Conservation (phyloP, 2,113 vertebrate genomes). For the Theropithecus gelada region DNA sequence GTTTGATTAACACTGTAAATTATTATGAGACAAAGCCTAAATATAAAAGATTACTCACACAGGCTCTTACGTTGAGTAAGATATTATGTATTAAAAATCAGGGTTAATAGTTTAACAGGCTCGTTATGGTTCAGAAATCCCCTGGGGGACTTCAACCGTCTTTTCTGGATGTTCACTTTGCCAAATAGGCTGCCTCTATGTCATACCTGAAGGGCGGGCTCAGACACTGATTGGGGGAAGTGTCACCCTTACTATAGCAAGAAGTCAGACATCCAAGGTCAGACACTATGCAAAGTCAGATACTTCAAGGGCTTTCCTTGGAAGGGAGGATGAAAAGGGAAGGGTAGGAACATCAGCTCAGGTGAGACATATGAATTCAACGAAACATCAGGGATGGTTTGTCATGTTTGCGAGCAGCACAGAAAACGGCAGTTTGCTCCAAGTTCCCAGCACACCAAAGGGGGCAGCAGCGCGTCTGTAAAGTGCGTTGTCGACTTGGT, state of each 20-base stretch:
- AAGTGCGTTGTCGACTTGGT: neutral
- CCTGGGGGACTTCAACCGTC: neutral
- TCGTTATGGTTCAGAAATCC: slow-evolving; percentile 25
- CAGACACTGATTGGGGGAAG: neutral
- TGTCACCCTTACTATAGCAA: neutral
- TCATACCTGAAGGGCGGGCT: neutral
- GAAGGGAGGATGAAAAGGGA: neutral
- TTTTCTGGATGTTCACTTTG: neutral
- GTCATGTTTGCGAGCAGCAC: neutral
- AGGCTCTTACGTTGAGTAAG: neutral
- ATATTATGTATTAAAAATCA: slow-evolving; percentile 37
- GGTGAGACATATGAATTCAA: neutral
- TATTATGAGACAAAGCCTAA: slow-evolving; percentile 31
- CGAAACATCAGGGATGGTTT: too few species aligned
- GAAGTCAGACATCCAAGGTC: neutral
- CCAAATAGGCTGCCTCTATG: neutral
- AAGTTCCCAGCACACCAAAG: neutral
- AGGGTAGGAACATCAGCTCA: neutral
- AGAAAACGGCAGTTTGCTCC: neutral
- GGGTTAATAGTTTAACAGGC: neutral
- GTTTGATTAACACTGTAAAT: slow-evolving; percentile 30
- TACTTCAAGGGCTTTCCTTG: neutral
- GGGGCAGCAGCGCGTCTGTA: neutral
- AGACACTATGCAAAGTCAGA: neutral
- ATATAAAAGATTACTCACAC: neutral